Conservation (phyloP, 2,797 vertebrate genomes). For the Poecilia velifera region DNA sequence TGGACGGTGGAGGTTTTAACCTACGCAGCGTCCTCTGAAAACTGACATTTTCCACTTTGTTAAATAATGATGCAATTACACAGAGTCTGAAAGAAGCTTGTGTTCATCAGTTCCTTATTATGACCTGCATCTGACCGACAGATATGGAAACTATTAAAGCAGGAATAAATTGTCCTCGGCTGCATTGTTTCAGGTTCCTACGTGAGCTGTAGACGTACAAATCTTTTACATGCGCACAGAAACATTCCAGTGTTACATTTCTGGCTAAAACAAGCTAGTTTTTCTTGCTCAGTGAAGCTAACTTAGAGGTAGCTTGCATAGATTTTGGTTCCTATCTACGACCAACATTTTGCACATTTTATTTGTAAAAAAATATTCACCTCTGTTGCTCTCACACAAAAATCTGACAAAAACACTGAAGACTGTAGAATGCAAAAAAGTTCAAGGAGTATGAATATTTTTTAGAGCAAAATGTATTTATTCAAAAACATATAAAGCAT, state of each 20-base stretch:
- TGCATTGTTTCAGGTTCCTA: constrained; percentile 43
- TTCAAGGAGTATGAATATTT: not conserved
- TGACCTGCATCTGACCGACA: constrained; percentile 60
- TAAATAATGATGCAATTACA: constrained; percentile 66
- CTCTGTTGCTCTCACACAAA: not conserved
- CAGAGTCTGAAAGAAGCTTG: constrained; percentile 25
- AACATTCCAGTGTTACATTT: not conserved
- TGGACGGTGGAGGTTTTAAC: constrained; percentile 69
- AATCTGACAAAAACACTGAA: not conserved
- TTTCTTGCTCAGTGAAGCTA: not conserved
- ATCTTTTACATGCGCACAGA: not conserved
- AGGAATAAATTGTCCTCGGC: constrained; percentile 52
- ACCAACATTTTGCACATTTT: not conserved
- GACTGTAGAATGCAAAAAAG: not conserved
- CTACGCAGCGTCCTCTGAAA: constrained; percentile 55
- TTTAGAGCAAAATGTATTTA: not conserved
- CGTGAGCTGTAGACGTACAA: not conserved
- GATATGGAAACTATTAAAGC: constrained; percentile 61
- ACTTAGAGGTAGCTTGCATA: not conserved
- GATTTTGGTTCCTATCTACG: not conserved
- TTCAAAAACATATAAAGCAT: not conserved
- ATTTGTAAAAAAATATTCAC: not conserved
- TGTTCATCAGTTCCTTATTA: constrained; percentile 37
- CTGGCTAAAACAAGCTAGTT: not conserved
- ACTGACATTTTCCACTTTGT: constrained; percentile 57